Evolutionary conservation across 2,113 vertebrate species (phyloP), one percentile per base, ranked within the genome.

Genomic region (Leptodactylus fuscus): DNA sequence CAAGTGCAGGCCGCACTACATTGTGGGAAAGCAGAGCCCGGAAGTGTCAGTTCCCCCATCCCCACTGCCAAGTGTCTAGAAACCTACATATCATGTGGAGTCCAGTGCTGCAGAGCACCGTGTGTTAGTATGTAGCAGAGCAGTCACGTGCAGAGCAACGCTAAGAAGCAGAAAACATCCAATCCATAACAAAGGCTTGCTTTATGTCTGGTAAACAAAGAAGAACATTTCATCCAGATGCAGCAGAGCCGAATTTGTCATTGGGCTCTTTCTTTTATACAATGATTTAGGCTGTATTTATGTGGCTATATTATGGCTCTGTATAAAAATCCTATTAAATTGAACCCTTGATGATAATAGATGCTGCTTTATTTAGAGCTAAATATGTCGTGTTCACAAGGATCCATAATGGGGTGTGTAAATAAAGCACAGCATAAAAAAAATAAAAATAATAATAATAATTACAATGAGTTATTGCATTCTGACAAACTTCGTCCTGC

Each of bases 1-100:
- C 76, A n/a, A 80, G 84, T 27, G 6, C 65, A 71, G 83, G 60
- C 76, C 77, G 65, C 49, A 46, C 34, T 85, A 58, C 60, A 79
- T 85, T 55, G 49, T 81, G 84, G 84, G 76, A 81, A 73, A 51
- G 62, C 65, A 58, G 60, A 53, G 77, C 84, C 84, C 84, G 77
- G 84, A 85, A 85, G 51, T 85, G 75, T 81, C 77, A 80, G 49
- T n/a, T 38, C n/a, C 58, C 46, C 34, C 36, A 70, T 44, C 34
- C 49, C 75, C 24, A 15, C 75, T 22, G 34, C 38, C 22, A 18
- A 79, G 51, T 44, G 71, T 70, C 75, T 79, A 55, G 49, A 74
- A 83, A 36, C 36, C 49, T 44, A 41, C 32, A 71, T 9, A 41
- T 73, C 67, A 69, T 82, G 46, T 51, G 60, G 46, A 51, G 53